Percentiles rank a stretch among this genome's conserved stretches.
These are phyloP conservation scores for Phyto melanocephala DNA, from an alignment of 2,888 invertebrate genomes.

Conservation along the genomic window DNA sequence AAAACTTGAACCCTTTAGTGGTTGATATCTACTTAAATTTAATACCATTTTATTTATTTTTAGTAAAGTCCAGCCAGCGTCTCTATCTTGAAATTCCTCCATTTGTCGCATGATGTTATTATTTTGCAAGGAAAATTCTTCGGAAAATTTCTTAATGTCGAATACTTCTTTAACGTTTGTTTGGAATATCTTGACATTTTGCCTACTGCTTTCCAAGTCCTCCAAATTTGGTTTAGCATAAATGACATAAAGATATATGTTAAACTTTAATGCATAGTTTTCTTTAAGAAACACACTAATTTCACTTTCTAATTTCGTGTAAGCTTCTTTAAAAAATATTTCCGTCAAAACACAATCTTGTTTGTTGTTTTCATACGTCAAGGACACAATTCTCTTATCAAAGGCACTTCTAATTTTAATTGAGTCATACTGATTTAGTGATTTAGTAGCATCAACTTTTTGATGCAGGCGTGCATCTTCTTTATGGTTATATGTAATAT, in stretches of 20 bases:
- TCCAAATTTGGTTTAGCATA: not conserved
- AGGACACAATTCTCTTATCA: not conserved
- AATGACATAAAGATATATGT: not conserved
- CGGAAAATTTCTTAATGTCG: not conserved
- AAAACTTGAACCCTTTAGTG: not conserved
- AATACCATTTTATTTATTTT: not conserved
- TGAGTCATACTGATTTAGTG: too few relatives aligned
- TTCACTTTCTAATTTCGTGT: not conserved
- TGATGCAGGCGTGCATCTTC: too few relatives aligned
- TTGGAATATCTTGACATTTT: not conserved
- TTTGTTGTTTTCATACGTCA: not conserved
- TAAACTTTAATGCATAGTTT: not conserved
- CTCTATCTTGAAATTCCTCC: not conserved
- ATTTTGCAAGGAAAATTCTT: not conserved
- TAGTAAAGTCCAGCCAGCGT: not conserved
- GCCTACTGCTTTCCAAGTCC: not conserved
- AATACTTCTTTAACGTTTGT: not conserved
- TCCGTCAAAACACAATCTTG: not conserved
- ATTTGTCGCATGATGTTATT: not conserved
- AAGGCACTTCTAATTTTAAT: not conserved
- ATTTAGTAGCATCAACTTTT: too few relatives aligned
- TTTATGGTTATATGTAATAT: too few relatives aligned
- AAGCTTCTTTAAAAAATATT: not conserved
- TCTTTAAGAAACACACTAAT: not conserved
- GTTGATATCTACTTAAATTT: constrained; percentile 22